Base-by-base conservation (phyloP, 2,113 vertebrate species). In the Callipepla californica region DNA sequence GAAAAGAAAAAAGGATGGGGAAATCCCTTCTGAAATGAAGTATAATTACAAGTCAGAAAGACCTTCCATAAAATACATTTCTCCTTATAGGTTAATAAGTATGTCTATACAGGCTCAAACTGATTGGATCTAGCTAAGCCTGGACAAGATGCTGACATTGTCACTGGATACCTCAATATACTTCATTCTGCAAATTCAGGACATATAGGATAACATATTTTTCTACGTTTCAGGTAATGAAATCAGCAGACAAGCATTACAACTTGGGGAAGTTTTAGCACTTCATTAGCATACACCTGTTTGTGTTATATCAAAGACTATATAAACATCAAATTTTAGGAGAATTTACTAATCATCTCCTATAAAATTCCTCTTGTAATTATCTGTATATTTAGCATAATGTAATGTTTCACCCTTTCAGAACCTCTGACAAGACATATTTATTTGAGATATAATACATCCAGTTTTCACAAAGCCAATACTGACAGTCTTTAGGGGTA, bases 161-260 rank as follows among this genome's bases (percentile, higher is more conserved):
- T 9, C 8, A 45, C 8, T 0, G 0, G 12, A 25, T 6, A 50
- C 21, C 4, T 63, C 59, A 25, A 36, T 25, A 3, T 40, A 48
- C 17, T 78, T 63, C 44, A 34, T 58, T 19, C 32, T 15, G 4
- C 3, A 51, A 68, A 79, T 26, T 30, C 45, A 76, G 22, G 22
- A 51, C 28, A 21, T 25, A n/a, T 4, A 42, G 16, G 30, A 22
- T 47, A 26, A 23, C 26, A 30, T 12, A 36, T 4, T 32, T 61
- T 9, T 7, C 62, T 89, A 47, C 3, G 17, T 40, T 80, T 68
- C 30, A 40, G 6, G 4, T 9, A n/a, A 80, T 11, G 18, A 59
- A 69, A 17, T 23, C 40, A 69, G 25, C 22, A 57, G 16, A 57
- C 3, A 42, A 74, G 72, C 21, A 34, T 11, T 61, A 79, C 6